Percentiles rank a stretch among this genome's conserved stretches.
phyloP scores from a whole-genome alignment of 1,140 invertebrate species.

The Drosophila carrolli region DNA sequence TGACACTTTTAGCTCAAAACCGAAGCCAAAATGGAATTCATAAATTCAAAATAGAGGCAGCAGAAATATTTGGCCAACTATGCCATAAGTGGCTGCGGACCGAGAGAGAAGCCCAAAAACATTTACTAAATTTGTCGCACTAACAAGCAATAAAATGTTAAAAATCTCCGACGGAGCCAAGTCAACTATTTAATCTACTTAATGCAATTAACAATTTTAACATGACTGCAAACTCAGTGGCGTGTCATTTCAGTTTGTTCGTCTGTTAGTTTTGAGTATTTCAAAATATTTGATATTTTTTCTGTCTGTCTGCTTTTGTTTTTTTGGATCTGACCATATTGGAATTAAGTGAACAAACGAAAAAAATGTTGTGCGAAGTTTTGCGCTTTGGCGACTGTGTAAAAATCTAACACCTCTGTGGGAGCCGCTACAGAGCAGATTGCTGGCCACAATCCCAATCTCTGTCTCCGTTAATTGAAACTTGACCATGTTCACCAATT shows the following conservation, averaged over 20 bases:
- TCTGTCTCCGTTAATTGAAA: slow-evolving; percentile 70
- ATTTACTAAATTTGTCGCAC: slow-evolving; percentile 83
- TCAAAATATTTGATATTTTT: slow-evolving; percentile 47
- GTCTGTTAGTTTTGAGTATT: slow-evolving; percentile 45
- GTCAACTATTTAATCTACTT: slow-evolving; percentile 81
- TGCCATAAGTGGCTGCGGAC: slow-evolving; percentile 44
- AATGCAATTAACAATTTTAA: slow-evolving; percentile 84
- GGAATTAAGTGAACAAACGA: slow-evolving; percentile 18
- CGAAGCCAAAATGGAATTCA: slow-evolving; percentile 63
- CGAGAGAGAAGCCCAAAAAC: slow-evolving; percentile 59
- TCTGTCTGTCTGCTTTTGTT: neutral
- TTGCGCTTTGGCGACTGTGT: slow-evolving; percentile 52
- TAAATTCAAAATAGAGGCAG: slow-evolving; percentile 53
- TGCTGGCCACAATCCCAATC: slow-evolving; percentile 31
- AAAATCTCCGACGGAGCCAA: slow-evolving; percentile 68
- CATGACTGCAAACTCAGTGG: slow-evolving; percentile 74
- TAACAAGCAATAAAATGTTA: slow-evolving; percentile 84
- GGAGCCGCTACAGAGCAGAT: slow-evolving; percentile 26
- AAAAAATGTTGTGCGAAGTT: slow-evolving; percentile 54
- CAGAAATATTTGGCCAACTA: slow-evolving; percentile 46
- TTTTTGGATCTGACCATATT: slow-evolving; percentile 50
- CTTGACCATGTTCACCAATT: slow-evolving; percentile 82
- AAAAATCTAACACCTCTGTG: slow-evolving; percentile 57
- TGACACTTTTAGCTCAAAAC: slow-evolving; percentile 70
- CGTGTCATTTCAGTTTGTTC: slow-evolving; percentile 56